Conservation (phyloP, 2,797 vertebrate genomes). For the Intellagama lesueurii region DNA sequence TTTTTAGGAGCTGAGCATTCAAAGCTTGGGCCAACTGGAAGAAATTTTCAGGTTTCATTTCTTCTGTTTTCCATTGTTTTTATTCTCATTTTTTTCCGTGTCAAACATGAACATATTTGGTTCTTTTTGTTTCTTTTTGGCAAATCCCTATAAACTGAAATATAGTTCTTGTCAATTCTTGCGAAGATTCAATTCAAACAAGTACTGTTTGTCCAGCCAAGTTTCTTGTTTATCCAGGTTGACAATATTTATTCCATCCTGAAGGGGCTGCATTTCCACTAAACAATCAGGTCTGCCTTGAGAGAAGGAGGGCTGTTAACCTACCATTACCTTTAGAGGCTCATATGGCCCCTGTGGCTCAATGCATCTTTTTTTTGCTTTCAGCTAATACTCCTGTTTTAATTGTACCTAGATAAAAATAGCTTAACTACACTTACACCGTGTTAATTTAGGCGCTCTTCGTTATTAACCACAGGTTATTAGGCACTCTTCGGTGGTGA, state of each 20-base stretch:
- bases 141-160: no score
- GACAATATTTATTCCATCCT: neutral
- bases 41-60: no score
- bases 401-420: neutral
- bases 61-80: no score
- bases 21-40: neutral
- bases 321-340: neutral
- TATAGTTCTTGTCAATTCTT: no score
- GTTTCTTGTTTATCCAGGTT: neutral
- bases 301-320: neutral
- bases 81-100: no score
- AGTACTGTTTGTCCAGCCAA: no score
- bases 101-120: neutral
- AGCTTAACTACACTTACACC: neutral
- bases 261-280: neutral
- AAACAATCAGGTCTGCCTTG: neutral
- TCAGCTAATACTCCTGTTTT: neutral
- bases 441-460: neutral
- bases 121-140: neutral
- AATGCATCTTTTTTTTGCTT: neutral
- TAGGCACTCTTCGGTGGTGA: no score
- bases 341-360: neutral
- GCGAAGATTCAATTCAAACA: no score
- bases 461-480: no score
- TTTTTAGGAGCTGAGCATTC: neutral